Evolutionary conservation across 2,888 invertebrate species (phyloP), one percentile per base, ranked within the genome.

Genomic region (Diaperis boleti): DNA sequence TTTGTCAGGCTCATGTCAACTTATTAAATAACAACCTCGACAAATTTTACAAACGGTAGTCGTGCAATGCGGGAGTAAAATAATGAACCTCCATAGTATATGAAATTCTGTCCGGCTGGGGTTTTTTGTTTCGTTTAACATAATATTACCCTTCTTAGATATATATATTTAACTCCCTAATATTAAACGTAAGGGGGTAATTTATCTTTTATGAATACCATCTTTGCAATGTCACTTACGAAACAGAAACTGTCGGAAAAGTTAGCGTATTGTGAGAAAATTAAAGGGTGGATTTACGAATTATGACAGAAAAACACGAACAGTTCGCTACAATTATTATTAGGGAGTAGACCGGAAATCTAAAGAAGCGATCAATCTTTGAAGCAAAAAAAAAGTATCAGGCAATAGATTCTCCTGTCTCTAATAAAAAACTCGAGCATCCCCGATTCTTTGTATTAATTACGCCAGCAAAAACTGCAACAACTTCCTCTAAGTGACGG

Each of bases 211-310:
- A n/a, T n/a, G n/a, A n/a, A n/a, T n/a, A n/a, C n/a, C n/a, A 26
- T 26, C 26, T 26, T 26, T 26, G 17, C 17, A 10, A 41, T 18
- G 41, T 41, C 44, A 44, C 22, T 22, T 26, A 44, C 22, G 17
- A 20, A 18, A 42, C 18, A 20, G n/a, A 42, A 42, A 42, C 10
- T 17, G 42, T 42, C 42, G 20, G 44, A 44, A 20, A 22, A 13
- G 44, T 22, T 44, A 44, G 26, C 22, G 26, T 42, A 42, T 18
- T 44, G 22, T 44, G 26, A 44, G 10, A 44, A 44, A 44, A 44
- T 44, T 44, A 44, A 44, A 26, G 44, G 10, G 20, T 15, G 42
- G 42, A 42, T 42, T 42, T 42, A 1, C 10, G 42, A 42, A 22
- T 44, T 44, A 20, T 13, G 10, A 10, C 15, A 42, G 42, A 20